Evolutionary conservation across 1,140 invertebrate genomes (phyloP), one percentile per base, ranked within the genome.

Genomic region (Aphelinus certus): DNA sequence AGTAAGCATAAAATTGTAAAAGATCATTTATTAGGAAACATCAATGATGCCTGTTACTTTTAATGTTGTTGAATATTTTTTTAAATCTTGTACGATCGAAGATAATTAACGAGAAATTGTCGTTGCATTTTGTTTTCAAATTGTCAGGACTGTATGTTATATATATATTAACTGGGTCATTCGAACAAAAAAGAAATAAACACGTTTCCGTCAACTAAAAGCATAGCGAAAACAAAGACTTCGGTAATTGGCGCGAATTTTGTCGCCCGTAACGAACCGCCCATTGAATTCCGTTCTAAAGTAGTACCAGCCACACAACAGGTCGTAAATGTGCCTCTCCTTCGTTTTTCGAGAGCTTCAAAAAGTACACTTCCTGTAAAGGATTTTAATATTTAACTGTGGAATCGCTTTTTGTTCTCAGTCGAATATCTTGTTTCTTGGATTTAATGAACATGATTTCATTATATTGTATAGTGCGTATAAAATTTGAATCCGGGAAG

Each of bases 191-290:
- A 26, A 58, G 10, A 45, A 55, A 10, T 4, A n/a, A 26, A 3
- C 47, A 49, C 49, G 45, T 7, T 71, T 71, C 61, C 55, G 49
- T 55, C n/a, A 71, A 26, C 1, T 10, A 61, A 51, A 62, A 71
- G 45, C 61, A 61, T 43, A 45, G 9, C 10, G 55, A 58, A 47
- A 10, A 68, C 66, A 68, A 68, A 68, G n/a, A 56, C 53, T 57
- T 68, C 1, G 47, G 57, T 63, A 71, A 71, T 71, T 71, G 51
- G 45, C 43, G 53, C 70, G 61, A 55, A 56, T 56, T 71, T 71
- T 45, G 70, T 63, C 60, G 51, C 53, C 60, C 70, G 58, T 71
- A 43, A 71, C 70, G 51, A 56, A 53, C n/a, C 3, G 7, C 51
- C 61, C 61, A 56, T 64, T 64, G 61, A 62, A 62, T 62, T 71